Evolutionary conservation across 2,888 invertebrate species (phyloP).

Genomic region (Orthosia gracilis): DNA sequence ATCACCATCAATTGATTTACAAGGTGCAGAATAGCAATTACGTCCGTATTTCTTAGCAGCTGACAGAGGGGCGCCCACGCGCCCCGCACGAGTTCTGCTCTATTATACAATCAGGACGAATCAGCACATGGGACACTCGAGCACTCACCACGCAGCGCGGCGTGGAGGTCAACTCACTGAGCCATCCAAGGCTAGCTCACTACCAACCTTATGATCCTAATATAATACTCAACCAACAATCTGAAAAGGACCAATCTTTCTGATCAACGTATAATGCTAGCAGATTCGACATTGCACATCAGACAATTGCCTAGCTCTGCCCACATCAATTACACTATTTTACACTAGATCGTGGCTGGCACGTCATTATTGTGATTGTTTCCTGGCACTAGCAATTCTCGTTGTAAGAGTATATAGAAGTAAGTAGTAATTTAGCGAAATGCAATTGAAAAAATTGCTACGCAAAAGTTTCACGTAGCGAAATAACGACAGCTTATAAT

Average conservation of each 20-base stretch:
- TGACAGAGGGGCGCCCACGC: slow-evolving; percentile 89
- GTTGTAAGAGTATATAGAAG: slow-evolving; percentile 50
- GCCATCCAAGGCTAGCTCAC: slow-evolving; percentile 65
- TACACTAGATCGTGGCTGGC: slow-evolving; percentile 69
- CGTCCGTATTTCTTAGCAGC: slow-evolving; percentile 75
- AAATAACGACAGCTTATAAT: slow-evolving; percentile 41
- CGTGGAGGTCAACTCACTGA: slow-evolving; percentile 59
- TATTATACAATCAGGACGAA: slow-evolving; percentile 89
- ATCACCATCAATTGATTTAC: slow-evolving; percentile 69
- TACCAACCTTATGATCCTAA: slow-evolving; percentile 50
- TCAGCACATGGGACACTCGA: slow-evolving; percentile 81
- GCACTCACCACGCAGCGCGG: slow-evolving; percentile 51
- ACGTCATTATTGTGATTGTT: slow-evolving; percentile 70
- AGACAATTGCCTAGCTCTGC: slow-evolving; percentile 70
- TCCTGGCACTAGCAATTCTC: slow-evolving; percentile 68
- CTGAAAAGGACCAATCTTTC: slow-evolving; percentile 47
- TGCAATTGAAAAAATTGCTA: slow-evolving; percentile 47
- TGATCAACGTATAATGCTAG: slow-evolving; percentile 54
- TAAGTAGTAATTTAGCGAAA: slow-evolving; percentile 56
- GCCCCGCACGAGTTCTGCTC: slow-evolving; percentile 83
- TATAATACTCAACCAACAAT: slow-evolving; percentile 52
- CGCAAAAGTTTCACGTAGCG: slow-evolving; percentile 41
- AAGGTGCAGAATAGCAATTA: slow-evolving; percentile 78
- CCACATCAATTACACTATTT: slow-evolving; percentile 74
- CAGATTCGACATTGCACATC: slow-evolving; percentile 60